A percentile compares a stretch with the other conserved stretches of the same genome.
Conservation (phyloP, 2,797 vertebrate genomes). For the Sebastes jordani region DNA sequence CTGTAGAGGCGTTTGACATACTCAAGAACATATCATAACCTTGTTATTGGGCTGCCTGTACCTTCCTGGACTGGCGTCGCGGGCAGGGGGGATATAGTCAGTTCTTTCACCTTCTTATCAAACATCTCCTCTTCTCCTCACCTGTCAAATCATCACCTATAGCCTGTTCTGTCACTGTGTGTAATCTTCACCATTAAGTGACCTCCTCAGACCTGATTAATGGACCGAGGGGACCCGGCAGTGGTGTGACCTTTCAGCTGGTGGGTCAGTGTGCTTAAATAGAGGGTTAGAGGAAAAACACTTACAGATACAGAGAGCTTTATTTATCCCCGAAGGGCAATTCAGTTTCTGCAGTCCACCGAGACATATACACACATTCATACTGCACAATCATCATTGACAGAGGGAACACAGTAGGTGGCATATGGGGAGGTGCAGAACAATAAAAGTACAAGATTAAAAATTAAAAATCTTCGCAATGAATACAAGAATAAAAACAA, state of each 20-base stretch:
- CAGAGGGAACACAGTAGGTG: too few species aligned
- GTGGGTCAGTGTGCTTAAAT: conserved; percentile 7
- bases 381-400: too few species aligned
- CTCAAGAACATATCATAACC: conserved; percentile 41
- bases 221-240: conserved; percentile 36
- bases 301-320: too few species aligned
- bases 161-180: conserved; percentile 59
- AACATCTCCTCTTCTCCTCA: conserved; percentile 12
- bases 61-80: conserved; percentile 15
- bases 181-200: conserved; percentile 67
- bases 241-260: conserved; percentile 29
- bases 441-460: too few species aligned
- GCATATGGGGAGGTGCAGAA: too few species aligned
- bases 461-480: too few species aligned
- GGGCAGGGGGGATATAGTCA: neutral
- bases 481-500: too few species aligned
- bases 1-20: conserved; percentile 9
- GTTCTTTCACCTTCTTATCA: conserved; percentile 8
- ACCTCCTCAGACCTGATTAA: conserved; percentile 74
- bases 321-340: too few species aligned
- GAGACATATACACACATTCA: too few species aligned
- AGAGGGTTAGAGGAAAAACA: conserved; percentile 19
- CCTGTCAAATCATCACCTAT: conserved; percentile 21
- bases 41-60: conserved; percentile 48
- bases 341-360: too few species aligned